phyloP scores from a whole-genome alignment of 2,888 invertebrate species.

The Heliothis peltigera region DNA sequence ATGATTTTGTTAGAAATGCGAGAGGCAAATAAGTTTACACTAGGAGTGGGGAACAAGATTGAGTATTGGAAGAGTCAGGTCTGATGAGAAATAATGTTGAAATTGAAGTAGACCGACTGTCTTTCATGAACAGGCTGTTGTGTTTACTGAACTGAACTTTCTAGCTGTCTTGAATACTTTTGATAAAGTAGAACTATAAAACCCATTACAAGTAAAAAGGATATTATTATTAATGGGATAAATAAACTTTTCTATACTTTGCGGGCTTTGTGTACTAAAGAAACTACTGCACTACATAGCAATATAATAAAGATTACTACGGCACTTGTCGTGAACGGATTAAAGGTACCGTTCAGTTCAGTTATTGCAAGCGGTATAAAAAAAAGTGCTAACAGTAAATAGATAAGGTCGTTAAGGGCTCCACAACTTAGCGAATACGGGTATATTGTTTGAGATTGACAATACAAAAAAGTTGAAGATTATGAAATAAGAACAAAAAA shows the following conservation, averaged over 20 bases:
- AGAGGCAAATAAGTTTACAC: conserved; percentile 42
- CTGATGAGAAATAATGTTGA: conserved; percentile 4
- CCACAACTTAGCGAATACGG: not conserved
- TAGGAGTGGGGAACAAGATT: conserved; percentile 12
- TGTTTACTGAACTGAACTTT: not conserved
- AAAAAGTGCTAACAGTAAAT: conserved; percentile 1
- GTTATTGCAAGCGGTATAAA: not conserved
- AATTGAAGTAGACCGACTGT: not conserved
- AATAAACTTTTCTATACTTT: too few relatives aligned
- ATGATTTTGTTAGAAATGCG: conserved; percentile 46
- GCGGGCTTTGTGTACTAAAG: not conserved
- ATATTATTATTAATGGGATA: too few relatives aligned
- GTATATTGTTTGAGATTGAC: not conserved
- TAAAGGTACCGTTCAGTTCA: conserved; percentile 2
- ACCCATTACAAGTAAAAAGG: too few relatives aligned
- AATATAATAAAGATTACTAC: conserved; percentile 2
- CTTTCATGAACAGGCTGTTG: not conserved
- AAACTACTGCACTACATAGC: not conserved
- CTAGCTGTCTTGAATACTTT: too few relatives aligned
- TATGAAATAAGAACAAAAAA: not conserved
- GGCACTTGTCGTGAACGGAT: conserved; percentile 3
- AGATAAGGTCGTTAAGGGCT: not conserved
- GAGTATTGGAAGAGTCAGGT: conserved; percentile 8
- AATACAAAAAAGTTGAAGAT: not conserved
- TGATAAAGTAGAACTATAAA: too few relatives aligned